These are phyloP conservation scores for Aphelenchoides avenae DNA, from an alignment of 1,140 invertebrate species.

Conservation along the genomic window DNA sequence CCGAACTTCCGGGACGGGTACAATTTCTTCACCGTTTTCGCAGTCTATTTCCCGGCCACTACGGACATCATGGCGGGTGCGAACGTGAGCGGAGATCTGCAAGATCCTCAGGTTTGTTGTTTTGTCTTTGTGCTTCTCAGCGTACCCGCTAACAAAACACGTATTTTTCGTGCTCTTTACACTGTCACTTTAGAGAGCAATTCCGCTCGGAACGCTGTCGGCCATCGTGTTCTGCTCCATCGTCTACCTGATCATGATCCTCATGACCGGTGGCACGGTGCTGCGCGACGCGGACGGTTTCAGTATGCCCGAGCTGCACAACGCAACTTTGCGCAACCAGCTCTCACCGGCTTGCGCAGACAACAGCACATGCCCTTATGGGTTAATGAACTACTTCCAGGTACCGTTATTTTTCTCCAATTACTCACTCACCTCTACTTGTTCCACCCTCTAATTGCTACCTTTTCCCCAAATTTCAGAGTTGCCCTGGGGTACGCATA, in stretches of 20 bases:
- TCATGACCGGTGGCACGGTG: slow-evolving; percentile 58
- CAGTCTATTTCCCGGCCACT: slow-evolving; percentile 93
- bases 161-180: not conserved
- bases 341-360: slow-evolving; percentile 34
- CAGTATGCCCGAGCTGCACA: slow-evolving; percentile 30
- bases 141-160: not conserved
- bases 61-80: slow-evolving; percentile 88
- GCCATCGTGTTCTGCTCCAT: slow-evolving; percentile 62
- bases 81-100: slow-evolving; percentile 90
- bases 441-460: no score
- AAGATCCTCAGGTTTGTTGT: slow-evolving; percentile 64
- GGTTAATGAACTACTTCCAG: slow-evolving; percentile 70
- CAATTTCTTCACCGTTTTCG: slow-evolving; percentile 87
- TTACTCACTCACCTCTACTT: no score
- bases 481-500: no score
- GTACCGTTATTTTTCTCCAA: no score
- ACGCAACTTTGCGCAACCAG: no score
- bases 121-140: not conserved
- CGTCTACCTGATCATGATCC: slow-evolving; percentile 61
- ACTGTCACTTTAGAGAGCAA: slow-evolving; percentile 54
- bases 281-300: slow-evolving; percentile 53
- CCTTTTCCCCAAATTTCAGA: no score
- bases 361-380: slow-evolving; percentile 67
- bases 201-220: slow-evolving; percentile 63
- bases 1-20: slow-evolving; percentile 68